Evolutionary conservation across 2,888 invertebrate genomes (phyloP), one percentile per base, ranked within the genome.

Genomic region (Pristionchus fissidentatus): DNA sequence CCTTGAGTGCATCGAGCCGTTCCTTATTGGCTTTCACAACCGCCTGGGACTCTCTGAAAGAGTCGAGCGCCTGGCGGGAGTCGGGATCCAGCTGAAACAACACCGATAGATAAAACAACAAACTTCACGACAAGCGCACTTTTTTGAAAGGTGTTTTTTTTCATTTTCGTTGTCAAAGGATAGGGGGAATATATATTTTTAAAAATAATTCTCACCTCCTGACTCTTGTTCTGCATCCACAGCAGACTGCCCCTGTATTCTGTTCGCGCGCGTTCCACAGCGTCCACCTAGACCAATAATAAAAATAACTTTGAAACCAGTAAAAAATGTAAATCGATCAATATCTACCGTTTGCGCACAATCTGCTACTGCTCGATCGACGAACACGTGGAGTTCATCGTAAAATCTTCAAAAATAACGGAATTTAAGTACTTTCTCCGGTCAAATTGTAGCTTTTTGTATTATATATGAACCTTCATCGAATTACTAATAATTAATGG

Each of bases 221-320:
- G 95, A 84, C 90, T 90, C 19, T 87, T 87, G 73, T 98, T 97
- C 93, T 99, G 99, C 98, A 99, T 98, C 98, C 99, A 99, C 88
- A 94, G 89, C 60, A 94, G 93, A 57, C 94, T 94, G 8, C 94
- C 99, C 82, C 99, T 94, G 93, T 99, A 99, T 92, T 98, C 97
- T 8, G 97, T 97, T 85, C 99, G 95, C 5, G 96, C 95, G 92
- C 96, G 96, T 93, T 99, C 98, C 97, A 80, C 85, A 1, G 83
- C 98, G 98, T 70, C 70, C 13, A 73, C 62, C 62, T 62, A 19
- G 22, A 35, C 22, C 57, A 0, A 32, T 43, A 19, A 29, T 26
- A 49, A 62, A 49, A 15, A n/a, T n/a, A 62, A 62, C 29, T 62
- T 10, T 62, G 8, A 62, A 10, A 80, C 96, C 95, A 5, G 99